These are phyloP conservation scores for Microcebus jonahi DNA, from an alignment of 2,113 vertebrate genomes.

Conservation along the genomic window DNA sequence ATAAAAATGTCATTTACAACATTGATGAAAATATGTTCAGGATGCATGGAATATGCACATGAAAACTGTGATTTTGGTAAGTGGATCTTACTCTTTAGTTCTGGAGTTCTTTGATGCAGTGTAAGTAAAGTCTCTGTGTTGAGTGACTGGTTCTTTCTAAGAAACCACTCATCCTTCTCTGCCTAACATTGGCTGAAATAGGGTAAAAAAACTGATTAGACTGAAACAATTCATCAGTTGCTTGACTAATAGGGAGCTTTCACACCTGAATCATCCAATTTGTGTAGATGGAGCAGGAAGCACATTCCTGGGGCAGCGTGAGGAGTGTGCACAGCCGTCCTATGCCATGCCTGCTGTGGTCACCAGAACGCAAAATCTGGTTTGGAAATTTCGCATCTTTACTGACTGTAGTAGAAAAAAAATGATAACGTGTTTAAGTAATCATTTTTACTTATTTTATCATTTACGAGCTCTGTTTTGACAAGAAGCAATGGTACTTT, in stretches of 20 bases:
- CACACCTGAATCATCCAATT: background rate
- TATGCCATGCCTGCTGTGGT: background rate
- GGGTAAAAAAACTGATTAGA: background rate
- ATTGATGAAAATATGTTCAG: background rate
- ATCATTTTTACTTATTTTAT: background rate
- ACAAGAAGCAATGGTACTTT: background rate
- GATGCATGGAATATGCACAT: fast-evolving
- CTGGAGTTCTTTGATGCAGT: background rate
- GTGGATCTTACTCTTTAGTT: background rate
- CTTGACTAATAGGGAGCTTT: background rate
- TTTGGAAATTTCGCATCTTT: background rate
- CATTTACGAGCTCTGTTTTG: background rate
- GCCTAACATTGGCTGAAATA: background rate
- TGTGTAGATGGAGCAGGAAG: background rate
- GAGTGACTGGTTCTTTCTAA: background rate
- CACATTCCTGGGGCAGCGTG: background rate
- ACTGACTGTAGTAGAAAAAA: background rate
- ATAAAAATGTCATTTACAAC: background rate
- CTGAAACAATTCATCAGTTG: background rate
- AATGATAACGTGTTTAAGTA: background rate
- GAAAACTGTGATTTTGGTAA: background rate
- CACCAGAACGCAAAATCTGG: background rate
- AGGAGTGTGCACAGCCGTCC: background rate
- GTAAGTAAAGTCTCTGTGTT: background rate
- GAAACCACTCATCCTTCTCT: background rate